Evolutionary conservation across 2,797 vertebrate genomes (phyloP).

Genomic region (Varecia variegata): DNA sequence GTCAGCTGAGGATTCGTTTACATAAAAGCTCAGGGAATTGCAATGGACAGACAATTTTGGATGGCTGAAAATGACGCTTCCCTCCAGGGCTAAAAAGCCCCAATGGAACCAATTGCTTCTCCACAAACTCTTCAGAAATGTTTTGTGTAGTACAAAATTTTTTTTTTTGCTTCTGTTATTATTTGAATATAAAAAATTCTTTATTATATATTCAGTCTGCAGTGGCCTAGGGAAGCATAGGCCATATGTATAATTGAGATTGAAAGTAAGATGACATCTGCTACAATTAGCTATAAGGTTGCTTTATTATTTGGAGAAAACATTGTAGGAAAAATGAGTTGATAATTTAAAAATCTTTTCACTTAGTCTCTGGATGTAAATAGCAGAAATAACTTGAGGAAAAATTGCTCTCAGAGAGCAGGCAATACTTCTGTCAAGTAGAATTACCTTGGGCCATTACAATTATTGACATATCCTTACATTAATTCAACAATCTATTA

Average conservation of each 20-base stretch:
- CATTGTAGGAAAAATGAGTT: not conserved
- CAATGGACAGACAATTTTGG: not conserved
- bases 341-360: slow-evolving; percentile 22
- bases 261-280: slow-evolving; percentile 25
- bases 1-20: not conserved
- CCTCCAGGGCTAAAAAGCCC: not conserved
- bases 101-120: not conserved
- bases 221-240: not conserved
- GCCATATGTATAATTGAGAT: not conserved
- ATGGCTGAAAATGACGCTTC: not conserved
- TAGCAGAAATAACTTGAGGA: not conserved
- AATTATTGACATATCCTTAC: not conserved
- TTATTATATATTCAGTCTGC: not conserved
- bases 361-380: not conserved
- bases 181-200: not conserved
- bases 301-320: slow-evolving; percentile 35
- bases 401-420: not conserved
- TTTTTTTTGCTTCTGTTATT: not conserved
- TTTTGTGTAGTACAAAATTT: not conserved
- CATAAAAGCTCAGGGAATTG: not conserved
- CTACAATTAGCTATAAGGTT: not conserved
- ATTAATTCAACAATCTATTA: not conserved
- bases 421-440: not conserved
- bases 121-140: not conserved
- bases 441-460: not conserved